Evolutionary conservation across 2,113 vertebrate genomes (phyloP), one percentile per base, ranked within the genome.

Genomic region (Raja brachyura): DNA sequence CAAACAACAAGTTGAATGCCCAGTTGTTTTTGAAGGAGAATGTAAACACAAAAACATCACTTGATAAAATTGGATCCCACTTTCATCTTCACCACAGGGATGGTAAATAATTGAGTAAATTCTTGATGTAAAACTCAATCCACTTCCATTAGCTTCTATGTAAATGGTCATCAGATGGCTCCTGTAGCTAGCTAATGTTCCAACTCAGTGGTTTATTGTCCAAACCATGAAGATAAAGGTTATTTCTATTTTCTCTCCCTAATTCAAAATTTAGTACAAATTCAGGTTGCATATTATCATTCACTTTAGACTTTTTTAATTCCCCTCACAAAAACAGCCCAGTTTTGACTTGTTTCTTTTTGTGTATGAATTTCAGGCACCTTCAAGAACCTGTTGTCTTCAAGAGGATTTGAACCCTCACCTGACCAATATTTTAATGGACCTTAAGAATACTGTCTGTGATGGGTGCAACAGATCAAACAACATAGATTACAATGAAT

Each of bases 361-460:
- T 2, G 54, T 48, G 33, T 74, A 73, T 54, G 28, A 92, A 92
- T 22, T 92, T 54, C 20, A 92, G 90, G 33, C 90, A 28, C 33
- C 54, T 39, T 92, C 63, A 66, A 54, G 33, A 18, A 54, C 31
- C 66, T 18, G 39, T 54, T 3, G 90, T 92, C 33, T 90, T 33
- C 90, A 73, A 54, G 90, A 92, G 68, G 68, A 92, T 11, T 92
- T 73, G 68, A 92, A 74, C 22, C 18, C 90, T 48, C 66, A 92
- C 0, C 39, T 73, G 18, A 92, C 48, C 13, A 92, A 92, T 92
- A 22, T 54, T 73, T 68, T 28, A 73, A 73, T 92, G 90, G 90
- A 92, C 4, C 66, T 48, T 13, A 92, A 74, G 90, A 54, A 1
- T 92, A 6, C 90, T 54, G 33, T 13, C 33, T 92, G 66, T 74